A percentile compares a stretch with the other conserved stretches of the same genome.
These are phyloP conservation scores for Spondyliosoma cantharus DNA, from an alignment of 2,797 vertebrate species.

Conservation along the genomic window DNA sequence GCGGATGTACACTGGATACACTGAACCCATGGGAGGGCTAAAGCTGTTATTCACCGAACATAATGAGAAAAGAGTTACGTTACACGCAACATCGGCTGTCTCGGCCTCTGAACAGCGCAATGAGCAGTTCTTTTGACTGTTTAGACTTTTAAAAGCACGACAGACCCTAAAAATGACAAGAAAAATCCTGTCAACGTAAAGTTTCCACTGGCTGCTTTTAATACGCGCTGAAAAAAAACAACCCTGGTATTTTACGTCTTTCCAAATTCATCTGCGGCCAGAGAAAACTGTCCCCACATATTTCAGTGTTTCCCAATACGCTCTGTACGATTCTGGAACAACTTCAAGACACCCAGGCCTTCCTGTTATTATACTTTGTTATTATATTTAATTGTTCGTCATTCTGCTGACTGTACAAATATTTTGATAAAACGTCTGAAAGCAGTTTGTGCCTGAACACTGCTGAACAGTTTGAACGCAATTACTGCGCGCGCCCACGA, in stretches of 20 bases:
- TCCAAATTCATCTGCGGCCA: constrained; percentile 48
- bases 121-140: background rate
- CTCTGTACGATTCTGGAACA: constrained; percentile 53
- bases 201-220: constrained; percentile 18
- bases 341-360: constrained; percentile 52
- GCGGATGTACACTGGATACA: too few species aligned
- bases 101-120: constrained; percentile 1
- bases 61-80: background rate
- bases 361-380: constrained; percentile 73
- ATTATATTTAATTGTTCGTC: constrained; percentile 73
- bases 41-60: background rate
- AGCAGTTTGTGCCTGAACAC: constrained; percentile 72
- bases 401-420: constrained; percentile 69
- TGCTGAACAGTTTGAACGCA: constrained; percentile 56
- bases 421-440: constrained; percentile 77
- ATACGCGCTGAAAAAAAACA: constrained; percentile 39
- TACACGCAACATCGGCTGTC: background rate
- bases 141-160: constrained; percentile 17
- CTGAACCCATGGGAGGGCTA: background rate
- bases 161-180: background rate
- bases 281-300: constrained; percentile 65
- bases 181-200: constrained; percentile 21
- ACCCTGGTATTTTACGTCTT: constrained; percentile 48
- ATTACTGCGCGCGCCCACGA: constrained; percentile 51
- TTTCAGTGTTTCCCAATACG: constrained; percentile 62